Percentiles rank a stretch among this genome's conserved stretches.
These are phyloP conservation scores for Archocentrus centrarchus DNA, from an alignment of 2,113 vertebrate genomes.

Conservation along the genomic window DNA sequence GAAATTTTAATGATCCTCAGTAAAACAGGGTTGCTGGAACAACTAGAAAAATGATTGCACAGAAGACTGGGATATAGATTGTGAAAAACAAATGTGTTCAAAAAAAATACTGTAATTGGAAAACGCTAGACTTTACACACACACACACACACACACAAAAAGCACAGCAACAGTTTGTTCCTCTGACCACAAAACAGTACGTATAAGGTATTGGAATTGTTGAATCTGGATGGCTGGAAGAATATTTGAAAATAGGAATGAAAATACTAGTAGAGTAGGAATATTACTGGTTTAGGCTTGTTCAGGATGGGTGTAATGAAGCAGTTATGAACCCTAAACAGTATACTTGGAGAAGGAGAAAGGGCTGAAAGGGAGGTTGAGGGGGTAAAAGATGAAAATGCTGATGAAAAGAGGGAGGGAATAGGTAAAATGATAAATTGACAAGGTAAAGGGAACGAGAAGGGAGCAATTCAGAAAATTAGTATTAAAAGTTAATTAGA, in stretches of 20 bases:
- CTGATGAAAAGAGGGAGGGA: not conserved
- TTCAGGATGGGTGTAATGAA: not conserved
- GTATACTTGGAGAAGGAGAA: not conserved
- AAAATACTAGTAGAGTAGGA: not conserved
- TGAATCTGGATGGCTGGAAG: too few species aligned
- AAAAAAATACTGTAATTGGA: not conserved
- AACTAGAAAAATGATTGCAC: not conserved
- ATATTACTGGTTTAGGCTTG: not conserved
- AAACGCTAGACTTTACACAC: not conserved
- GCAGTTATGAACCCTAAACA: not conserved
- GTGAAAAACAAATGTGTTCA: not conserved
- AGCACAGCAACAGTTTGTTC: not conserved
- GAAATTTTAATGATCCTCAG: slow-evolving; percentile 39
- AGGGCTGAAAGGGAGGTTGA: not conserved
- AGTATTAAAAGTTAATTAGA: not conserved
- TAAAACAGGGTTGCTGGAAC: not conserved
- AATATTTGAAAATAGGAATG: not conserved
- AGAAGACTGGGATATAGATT: not conserved
- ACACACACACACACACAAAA: not conserved
- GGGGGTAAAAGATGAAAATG: not conserved
- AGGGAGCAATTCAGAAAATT: not conserved
- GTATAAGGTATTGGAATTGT: not conserved
- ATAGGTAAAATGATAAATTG: not conserved
- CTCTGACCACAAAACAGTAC: not conserved
- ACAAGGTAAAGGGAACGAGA: not conserved